Conservation (phyloP, 1,140 invertebrate genomes). For the Phortica variegata region DNA sequence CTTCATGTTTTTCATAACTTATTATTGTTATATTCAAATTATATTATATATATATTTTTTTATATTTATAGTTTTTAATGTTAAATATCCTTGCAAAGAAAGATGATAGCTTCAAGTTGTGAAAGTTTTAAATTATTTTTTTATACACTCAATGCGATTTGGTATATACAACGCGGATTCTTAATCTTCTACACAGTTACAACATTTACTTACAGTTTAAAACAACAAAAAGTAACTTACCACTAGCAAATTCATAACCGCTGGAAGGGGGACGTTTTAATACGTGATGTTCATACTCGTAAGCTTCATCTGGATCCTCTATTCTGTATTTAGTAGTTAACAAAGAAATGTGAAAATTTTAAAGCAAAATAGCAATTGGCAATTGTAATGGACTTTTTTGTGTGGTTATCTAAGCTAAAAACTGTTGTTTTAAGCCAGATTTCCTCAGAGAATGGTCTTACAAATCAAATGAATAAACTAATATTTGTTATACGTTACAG, state of each 20-base stretch:
- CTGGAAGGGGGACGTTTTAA: constrained; percentile 30
- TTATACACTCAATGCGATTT: constrained; percentile 16
- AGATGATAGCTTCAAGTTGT: constrained; percentile 17
- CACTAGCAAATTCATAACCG: constrained; percentile 43
- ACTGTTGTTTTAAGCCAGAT: neutral
- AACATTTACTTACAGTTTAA: neutral
- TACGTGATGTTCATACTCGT: constrained; percentile 43
- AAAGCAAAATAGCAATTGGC: constrained; percentile 8
- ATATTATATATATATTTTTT: constrained; percentile 47
- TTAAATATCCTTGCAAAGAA: constrained; percentile 23
- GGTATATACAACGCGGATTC: neutral
- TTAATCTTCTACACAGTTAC: neutral
- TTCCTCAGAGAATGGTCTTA: neutral
- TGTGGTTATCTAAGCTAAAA: constrained; percentile 2
- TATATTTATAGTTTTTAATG: constrained; percentile 20
- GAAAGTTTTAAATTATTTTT: constrained; percentile 5
- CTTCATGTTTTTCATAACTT: no score
- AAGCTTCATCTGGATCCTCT: constrained; percentile 38
- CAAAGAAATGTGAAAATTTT: neutral
- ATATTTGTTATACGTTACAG: constrained; percentile 49
- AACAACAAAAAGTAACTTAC: constrained; percentile 26
- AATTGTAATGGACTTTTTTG: neutral
- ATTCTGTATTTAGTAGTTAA: constrained; percentile 29
- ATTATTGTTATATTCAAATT: no score
- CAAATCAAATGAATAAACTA: constrained; percentile 7